A percentile compares a stretch with the other conserved stretches of the same genome.
Evolutionary conservation across 2,888 invertebrate species (phyloP).

Genomic region (Apodemia duryi): DNA sequence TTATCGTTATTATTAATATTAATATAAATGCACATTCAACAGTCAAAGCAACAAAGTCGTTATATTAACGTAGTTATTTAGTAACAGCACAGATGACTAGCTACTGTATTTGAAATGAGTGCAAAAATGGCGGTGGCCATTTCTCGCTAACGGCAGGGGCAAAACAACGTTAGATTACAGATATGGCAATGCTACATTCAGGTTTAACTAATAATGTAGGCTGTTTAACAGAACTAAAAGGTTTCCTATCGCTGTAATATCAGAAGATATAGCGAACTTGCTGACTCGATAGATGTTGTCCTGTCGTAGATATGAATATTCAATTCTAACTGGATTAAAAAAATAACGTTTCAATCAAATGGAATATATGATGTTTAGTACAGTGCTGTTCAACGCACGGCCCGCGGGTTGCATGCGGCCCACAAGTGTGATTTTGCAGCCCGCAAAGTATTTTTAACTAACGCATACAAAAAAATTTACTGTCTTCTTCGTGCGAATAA

Average conservation of each 20-base stretch:
- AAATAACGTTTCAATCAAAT: no score
- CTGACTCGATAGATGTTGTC: no score
- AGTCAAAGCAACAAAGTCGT: background rate
- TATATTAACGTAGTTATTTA: background rate
- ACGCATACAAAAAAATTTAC: no score
- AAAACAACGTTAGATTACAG: constrained; percentile 10
- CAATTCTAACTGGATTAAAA: no score
- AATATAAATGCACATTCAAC: background rate
- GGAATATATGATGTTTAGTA: no score
- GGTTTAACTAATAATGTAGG: constrained; percentile 8
- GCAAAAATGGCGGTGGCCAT: constrained; percentile 2
- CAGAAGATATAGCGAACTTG: no score
- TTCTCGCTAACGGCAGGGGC: constrained; percentile 1
- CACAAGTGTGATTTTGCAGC: no score
- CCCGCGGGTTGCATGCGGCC: no score
- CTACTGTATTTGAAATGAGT: background rate
- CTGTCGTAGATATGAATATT: no score
- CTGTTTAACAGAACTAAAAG: constrained; percentile 18
- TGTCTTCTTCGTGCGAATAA: no score
- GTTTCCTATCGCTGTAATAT: background rate
- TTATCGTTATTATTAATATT: background rate
- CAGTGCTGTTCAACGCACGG: no score
- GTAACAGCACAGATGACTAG: background rate
- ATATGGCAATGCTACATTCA: background rate
- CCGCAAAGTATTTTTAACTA: no score